Percentiles rank a stretch among this genome's conserved stretches.
These are phyloP conservation scores for Spongilla lacustris DNA, from an alignment of 37 sponge, comb jelly and placozoan species.

Conservation along the genomic window DNA sequence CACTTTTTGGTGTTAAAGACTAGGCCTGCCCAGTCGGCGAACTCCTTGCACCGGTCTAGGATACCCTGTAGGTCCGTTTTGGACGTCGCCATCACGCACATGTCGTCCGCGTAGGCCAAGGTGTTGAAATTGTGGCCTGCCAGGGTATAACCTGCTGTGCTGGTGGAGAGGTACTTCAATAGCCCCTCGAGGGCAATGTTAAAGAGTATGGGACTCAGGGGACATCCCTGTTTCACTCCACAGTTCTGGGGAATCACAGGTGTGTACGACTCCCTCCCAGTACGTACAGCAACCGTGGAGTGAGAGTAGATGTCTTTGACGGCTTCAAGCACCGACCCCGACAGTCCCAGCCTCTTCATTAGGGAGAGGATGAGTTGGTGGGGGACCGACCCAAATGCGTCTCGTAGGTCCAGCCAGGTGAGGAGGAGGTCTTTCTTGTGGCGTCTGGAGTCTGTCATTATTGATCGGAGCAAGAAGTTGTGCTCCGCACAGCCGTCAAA, in stretches of 20 bases:
- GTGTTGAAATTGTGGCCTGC: background rate
- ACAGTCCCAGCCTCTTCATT: too few relatives aligned
- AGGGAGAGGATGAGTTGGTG: background rate
- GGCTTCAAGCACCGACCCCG: background rate
- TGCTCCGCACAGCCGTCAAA: conserved; percentile 38
- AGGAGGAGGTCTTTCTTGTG: conserved; percentile 5
- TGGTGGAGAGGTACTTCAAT: background rate
- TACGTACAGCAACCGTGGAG: background rate
- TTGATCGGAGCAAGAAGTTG: conserved; percentile 21
- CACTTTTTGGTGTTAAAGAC: conserved; percentile 34
- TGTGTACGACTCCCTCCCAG: background rate
- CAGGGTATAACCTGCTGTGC: conserved; percentile 6
- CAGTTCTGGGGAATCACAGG: background rate
- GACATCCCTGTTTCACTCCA: conserved; percentile 50
- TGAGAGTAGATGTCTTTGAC: conserved; percentile 29
- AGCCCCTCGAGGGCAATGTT: conserved; percentile 38
- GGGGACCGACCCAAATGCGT: conserved; percentile 51
- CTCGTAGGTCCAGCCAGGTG: conserved; percentile 43
- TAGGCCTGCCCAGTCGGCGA: conserved; percentile 21
- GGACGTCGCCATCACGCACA: conserved; percentile 2
- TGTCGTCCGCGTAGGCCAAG: conserved; percentile 44
- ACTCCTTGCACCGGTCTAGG: background rate
- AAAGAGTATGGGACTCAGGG: conserved; percentile 37
- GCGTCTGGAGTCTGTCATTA: conserved; percentile 16
- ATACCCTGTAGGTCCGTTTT: conserved; percentile 6